phyloP scores from a whole-genome alignment of 2,888 invertebrate species.

The Thera obeliscata region DNA sequence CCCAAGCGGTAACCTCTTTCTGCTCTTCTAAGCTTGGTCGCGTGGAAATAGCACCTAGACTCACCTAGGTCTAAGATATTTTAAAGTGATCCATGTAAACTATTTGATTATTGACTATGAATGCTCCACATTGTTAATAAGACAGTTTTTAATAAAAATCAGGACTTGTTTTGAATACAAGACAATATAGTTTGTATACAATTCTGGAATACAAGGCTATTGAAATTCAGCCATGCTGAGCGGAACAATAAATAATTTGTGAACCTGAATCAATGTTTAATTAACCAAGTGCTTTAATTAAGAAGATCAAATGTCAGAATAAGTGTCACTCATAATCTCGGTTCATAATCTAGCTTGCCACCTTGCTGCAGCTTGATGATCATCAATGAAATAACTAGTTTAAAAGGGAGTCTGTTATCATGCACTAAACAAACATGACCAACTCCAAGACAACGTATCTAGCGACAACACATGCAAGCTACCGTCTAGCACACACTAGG shows the following conservation, averaged over 20 bases:
- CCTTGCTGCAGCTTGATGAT: background rate
- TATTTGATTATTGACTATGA: no score
- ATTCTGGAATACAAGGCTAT: background rate
- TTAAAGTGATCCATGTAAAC: no score
- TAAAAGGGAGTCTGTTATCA: constrained; percentile 1
- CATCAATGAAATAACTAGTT: background rate
- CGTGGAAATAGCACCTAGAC: no score
- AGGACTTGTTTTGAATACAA: no score
- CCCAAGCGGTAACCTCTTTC: no score
- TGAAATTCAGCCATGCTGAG: background rate
- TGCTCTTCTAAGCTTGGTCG: no score
- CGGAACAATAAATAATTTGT: background rate
- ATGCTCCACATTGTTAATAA: no score
- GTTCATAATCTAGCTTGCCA: background rate
- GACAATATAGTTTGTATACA: no score
- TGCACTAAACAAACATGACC: constrained; percentile 22
- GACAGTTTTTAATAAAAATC: no score
- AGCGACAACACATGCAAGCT: constrained; percentile 39
- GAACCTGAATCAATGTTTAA: background rate
- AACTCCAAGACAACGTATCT: constrained; percentile 34
- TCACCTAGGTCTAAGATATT: no score
- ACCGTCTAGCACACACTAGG: constrained; percentile 39
- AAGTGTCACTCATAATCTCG: background rate
- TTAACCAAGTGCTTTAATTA: background rate
- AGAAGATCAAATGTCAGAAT: background rate